Base-by-base conservation (phyloP, 2,113 vertebrate genomes). In the Rhynchomys soricoides region DNA sequence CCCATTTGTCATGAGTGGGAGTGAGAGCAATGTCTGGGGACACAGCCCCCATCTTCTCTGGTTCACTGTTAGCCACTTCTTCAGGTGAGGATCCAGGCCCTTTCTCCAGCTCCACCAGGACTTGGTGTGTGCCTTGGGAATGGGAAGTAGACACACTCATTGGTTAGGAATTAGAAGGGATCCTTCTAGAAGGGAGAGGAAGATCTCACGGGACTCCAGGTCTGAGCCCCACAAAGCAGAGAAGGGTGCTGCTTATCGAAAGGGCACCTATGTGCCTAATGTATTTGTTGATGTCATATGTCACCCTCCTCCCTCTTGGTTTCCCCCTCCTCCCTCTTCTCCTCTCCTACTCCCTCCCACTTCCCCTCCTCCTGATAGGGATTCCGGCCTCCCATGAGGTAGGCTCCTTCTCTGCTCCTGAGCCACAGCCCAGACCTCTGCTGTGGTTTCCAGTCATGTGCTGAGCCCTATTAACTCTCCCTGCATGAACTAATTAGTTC, bases 231-330 rank as follows among this genome's bases (percentile, higher is more conserved):
- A 86, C 16, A 68, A 71, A 82, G 70, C 2, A 1, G 68, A 82
- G 40, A 81, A 64, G 62, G 75, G 16, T 15, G 7, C 1, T 10
- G 43, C 3, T n/a, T 37, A 21, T 29, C 2, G 37, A 77, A 70
- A 66, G 15, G 17, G 37, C 3, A 31, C 22, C 10, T 11, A 0
- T 1, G 1, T 40, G 45, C 4, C 48, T 57, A 31, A 34, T 1
- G n/a, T 78, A 16, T 68, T 71, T 83, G 26, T 52, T 43, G 71
- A 66, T 75, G 4, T 73, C 26, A 16, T 62, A 34, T 55, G 1
- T 55, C 16, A 37, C 19, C 37, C 37, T 12, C 52, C 26, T 12
- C n/a, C 34, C n/a, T 16, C 34, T n/a, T 55, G 12, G 22, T 7
- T 22, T 13, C n/a, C 24, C 13, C 13, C 22, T 57, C 31, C 37